Evolutionary conservation across 2,797 vertebrate species (phyloP), one percentile per base, ranked within the genome.

Genomic region (Percopsis omiscomaycus): DNA sequence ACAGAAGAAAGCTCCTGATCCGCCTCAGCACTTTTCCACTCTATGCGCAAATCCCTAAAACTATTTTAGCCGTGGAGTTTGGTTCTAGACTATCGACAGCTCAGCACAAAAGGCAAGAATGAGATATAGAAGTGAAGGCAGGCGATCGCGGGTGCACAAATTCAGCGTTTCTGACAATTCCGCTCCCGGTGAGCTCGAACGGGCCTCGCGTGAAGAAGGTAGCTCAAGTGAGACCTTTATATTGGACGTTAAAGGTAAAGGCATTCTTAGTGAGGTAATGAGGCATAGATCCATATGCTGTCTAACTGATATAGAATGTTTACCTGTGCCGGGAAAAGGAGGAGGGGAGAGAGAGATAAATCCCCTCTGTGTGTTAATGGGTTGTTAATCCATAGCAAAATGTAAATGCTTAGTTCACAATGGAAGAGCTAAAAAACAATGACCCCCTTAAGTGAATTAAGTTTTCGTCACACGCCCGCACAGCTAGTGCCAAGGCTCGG

Each of bases 11-110:
- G 66, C 63, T 59, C 65, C 47, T 60, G 68, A 83, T 84, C 81
- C 54, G 71, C 73, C 78, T 89, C 85, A 90, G 87, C 87, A 85
- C 74, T 88, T 88, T 86, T 54, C 47, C 71, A 52, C 55, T 80
- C 67, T 52, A 70, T 77, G 64, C 62, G 10, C 63, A 87, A 86
- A 88, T 84, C 81, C 83, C 82, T 75, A 50, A 83, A 84, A 88
- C 75, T 63, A 69, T 79, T 80, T 81, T 60, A 79, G 77, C 74
- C 68, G 49, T 4, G 9, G 72, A 80, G 80, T 84, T 82, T 64
- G 64, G 74, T 60, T 66, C 54, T 59, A 50, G 77, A 53, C 68
- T 61, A 68, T 71, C 71, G 78, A 80, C 74, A 72, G 77, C 80
- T 88, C 83, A 86, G 85, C 86, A 86, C 73, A 86, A 85, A 84